Evolutionary conservation across 2,888 invertebrate species (phyloP).

Genomic region (Neocrepidodera transversa): DNA sequence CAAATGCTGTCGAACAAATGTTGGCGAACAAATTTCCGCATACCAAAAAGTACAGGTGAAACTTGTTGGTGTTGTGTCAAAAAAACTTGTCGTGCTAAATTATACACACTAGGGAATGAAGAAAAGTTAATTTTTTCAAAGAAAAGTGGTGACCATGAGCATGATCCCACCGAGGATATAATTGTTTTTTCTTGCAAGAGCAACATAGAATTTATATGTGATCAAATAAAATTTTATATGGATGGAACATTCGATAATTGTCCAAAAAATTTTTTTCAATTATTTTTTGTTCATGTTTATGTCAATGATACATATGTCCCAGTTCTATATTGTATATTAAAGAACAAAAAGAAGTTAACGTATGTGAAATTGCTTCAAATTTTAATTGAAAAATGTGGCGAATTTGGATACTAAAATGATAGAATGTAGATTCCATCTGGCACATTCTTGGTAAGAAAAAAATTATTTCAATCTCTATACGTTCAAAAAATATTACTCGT

Average conservation of each 20-base stretch:
- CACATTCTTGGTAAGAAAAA: too few species aligned
- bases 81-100: background rate
- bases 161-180: too few species aligned
- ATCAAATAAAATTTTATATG: background rate
- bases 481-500: too few species aligned
- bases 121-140: background rate
- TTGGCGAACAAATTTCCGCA: too few species aligned
- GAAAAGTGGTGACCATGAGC: background rate
- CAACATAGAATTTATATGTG: background rate
- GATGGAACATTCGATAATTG: background rate
- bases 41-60: background rate
- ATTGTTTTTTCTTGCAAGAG: background rate
- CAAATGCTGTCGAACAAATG: too few species aligned
- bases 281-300: too few species aligned
- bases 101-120: background rate
- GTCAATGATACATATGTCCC: background rate
- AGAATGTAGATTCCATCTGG: too few species aligned
- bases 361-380: background rate
- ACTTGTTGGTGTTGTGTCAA: background rate
- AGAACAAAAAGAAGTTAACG: background rate
- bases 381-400: background rate
- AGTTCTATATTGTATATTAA: background rate
- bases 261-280: background rate
- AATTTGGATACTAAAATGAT: background rate
- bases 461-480: too few species aligned